Percentiles rank a stretch among this genome's conserved stretches.
Evolutionary conservation across 2,888 invertebrate genomes (phyloP).

Genomic region (Suillia variegata): DNA sequence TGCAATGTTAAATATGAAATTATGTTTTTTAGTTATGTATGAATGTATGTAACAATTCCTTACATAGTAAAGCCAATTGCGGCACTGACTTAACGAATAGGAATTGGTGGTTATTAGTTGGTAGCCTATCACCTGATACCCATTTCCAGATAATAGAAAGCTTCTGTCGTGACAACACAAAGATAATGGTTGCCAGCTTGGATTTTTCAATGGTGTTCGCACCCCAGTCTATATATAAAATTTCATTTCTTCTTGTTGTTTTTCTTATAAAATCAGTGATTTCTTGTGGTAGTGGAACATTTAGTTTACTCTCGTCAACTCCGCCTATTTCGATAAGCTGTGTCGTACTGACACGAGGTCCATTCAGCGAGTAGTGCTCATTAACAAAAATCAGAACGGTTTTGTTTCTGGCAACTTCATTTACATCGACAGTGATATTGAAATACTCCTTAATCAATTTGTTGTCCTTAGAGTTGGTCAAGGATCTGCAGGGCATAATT

Average conservation of each 20-base stretch:
- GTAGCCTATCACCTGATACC: slow-evolving; percentile 69
- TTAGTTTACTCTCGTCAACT: slow-evolving; percentile 53
- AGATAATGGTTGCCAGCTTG: slow-evolving; percentile 66
- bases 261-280: slow-evolving; percentile 70
- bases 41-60: no score
- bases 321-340: slow-evolving; percentile 71
- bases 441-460: slow-evolving; percentile 13
- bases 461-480: slow-evolving; percentile 42
- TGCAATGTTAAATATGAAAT: no score
- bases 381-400: slow-evolving; percentile 67
- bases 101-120: slow-evolving; percentile 64
- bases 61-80: slow-evolving; percentile 79
- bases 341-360: slow-evolving; percentile 65
- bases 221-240: slow-evolving; percentile 79
- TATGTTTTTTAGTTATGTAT: no score
- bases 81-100: slow-evolving; percentile 70
- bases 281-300: slow-evolving; percentile 63
- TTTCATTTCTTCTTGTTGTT: no score
- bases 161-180: slow-evolving; percentile 66
- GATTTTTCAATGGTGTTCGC: slow-evolving; percentile 68
- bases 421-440: slow-evolving; percentile 58
- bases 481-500: slow-evolving; percentile 21
- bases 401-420: slow-evolving; percentile 64
- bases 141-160: slow-evolving; percentile 81
- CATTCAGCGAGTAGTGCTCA: slow-evolving; percentile 67